Conservation (phyloP, 2,797 vertebrate genomes). For the Gymnothorax reevesii region DNA sequence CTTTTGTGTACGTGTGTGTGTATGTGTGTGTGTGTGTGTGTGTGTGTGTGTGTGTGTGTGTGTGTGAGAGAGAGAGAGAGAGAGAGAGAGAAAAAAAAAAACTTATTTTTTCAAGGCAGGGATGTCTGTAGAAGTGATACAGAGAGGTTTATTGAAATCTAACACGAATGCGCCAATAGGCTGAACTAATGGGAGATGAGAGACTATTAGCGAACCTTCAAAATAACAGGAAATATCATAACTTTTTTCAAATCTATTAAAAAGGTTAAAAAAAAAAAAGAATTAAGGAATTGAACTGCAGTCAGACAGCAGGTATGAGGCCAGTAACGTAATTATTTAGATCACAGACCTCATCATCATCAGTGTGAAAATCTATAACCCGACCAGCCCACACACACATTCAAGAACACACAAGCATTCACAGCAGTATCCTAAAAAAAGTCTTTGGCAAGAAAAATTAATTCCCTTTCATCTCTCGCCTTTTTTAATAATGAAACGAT, state of each 20-base stretch:
- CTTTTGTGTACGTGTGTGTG: not conserved
- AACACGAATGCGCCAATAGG: too few species aligned
- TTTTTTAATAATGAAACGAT: not conserved
- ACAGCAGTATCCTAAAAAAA: not conserved
- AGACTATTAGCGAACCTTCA: not conserved
- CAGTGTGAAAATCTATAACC: not conserved
- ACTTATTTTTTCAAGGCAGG: too few species aligned
- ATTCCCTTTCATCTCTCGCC: not conserved
- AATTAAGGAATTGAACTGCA: not conserved
- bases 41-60: not conserved
- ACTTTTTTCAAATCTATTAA: not conserved
- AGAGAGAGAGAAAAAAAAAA: too few species aligned
- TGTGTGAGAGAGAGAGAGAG: not conserved
- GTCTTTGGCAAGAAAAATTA: not conserved
- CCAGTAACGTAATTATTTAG: not conserved
- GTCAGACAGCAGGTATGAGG: not conserved
- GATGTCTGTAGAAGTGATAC: too few species aligned
- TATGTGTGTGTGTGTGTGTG: constrained; percentile 21
- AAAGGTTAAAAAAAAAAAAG: not conserved
- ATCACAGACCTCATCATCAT: too few species aligned
- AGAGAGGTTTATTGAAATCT: too few species aligned
- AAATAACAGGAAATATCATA: not conserved
- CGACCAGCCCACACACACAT: not conserved
- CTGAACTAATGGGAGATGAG: not conserved
- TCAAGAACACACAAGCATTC: too few species aligned